Base-by-base conservation (phyloP, 2,797 vertebrate species). In the Oryzias dopingdopingensis region DNA sequence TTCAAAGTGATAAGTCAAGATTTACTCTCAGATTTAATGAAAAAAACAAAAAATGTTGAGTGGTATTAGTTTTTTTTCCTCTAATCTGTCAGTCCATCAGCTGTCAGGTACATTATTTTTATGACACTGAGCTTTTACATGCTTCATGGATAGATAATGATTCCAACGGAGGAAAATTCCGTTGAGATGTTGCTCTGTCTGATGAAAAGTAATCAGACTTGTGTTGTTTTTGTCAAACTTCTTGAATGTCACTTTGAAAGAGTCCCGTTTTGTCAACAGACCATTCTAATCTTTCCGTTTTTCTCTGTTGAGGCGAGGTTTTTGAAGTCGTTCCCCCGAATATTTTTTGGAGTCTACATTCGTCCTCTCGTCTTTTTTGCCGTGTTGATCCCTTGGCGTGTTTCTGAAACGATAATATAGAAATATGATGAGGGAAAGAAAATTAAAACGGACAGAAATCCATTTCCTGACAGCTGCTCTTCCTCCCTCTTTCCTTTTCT, bases 401-500 rank as follows among this genome's bases (percentile, higher is more conserved):
- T 85, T 87, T 90, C 85, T 52, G 72, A 52, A 81, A 69, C 54
- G 50, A 74, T 61, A 4, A 63, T 37, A 61, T 60, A 60, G 37
- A 68, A 13, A 37, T 37, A 37, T 37, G 32, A 10, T 37, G 32
- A 37, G 8, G 12, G 32, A 68, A 13, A 61, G 55, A 72, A 57
- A 49, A 57, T 84, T 66, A 86, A 67, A 56, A 70, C 40, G 20
- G 60, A 74, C 41, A 74, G 62, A 84, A 63, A 76, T 73, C 23
- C 60, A 29, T 42, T 67, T 80, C 72, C 42, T 51, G 51, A 24
- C 56, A 56, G 66, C 65, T 61, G 52, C 50, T 74, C 49, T 45
- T 48, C 37, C 45, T 37, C 47, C 37, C 23, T 62, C 23, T 43
- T 52, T 52, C 20, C 16, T 43, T 26, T 50, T 46, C 57, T 20